phyloP scores from a whole-genome alignment of 2,888 invertebrate species.

The Volucella inanis region DNA sequence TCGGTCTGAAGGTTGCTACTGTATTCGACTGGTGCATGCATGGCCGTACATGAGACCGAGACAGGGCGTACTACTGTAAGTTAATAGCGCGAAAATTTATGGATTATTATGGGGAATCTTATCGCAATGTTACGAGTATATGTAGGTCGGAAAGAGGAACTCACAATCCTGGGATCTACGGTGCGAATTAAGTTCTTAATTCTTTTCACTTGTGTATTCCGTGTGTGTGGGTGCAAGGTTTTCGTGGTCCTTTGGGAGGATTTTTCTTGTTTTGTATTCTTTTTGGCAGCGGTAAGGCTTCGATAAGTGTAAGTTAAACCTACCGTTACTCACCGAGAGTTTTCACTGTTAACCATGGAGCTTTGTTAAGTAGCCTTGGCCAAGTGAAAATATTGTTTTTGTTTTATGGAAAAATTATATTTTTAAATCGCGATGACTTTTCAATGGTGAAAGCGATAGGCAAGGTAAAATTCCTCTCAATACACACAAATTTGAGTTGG shows the following conservation, averaged over 20 bases:
- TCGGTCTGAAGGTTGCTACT: background rate
- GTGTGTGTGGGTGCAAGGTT: slow-evolving; percentile 36
- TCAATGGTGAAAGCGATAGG: too few species aligned
- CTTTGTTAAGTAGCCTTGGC: too few species aligned
- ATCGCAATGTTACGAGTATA: slow-evolving; percentile 25
- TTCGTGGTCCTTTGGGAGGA: background rate
- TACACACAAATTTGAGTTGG: too few species aligned
- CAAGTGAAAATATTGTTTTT: too few species aligned
- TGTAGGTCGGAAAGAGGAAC: slow-evolving; percentile 15
- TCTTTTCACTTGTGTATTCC: slow-evolving; percentile 34
- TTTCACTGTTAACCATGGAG: too few species aligned
- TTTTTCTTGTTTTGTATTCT: background rate
- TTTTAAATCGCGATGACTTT: too few species aligned
- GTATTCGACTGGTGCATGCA: slow-evolving; percentile 11
- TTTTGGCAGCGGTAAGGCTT: slow-evolving; percentile 7
- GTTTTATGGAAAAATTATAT: too few species aligned
- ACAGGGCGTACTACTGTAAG: slow-evolving; percentile 17
- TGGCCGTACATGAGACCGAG: slow-evolving; percentile 5
- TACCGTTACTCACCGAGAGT: too few species aligned
- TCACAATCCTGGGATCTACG: slow-evolving; percentile 31
- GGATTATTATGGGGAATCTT: slow-evolving; percentile 63
- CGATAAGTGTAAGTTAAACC: background rate
- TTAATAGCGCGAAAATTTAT: slow-evolving; percentile 70
- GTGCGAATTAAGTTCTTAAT: slow-evolving; percentile 33
- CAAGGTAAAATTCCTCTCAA: too few species aligned